Base-by-base conservation (phyloP, 2,113 vertebrate genomes). In the Clarias magur region DNA sequence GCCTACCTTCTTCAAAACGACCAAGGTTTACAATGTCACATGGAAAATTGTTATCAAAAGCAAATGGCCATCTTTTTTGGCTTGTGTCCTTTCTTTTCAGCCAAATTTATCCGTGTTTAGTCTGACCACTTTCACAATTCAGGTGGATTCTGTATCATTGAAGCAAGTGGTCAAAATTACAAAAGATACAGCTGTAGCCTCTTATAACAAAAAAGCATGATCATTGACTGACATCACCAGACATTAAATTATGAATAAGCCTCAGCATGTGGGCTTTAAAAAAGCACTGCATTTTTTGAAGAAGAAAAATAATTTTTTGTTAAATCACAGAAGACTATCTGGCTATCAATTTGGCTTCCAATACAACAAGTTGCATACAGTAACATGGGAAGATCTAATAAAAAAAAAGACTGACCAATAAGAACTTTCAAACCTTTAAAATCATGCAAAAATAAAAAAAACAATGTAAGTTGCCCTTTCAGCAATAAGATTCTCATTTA, bases 201-300 rank as follows among this genome's bases (percentile, higher is more conserved):
- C n/a, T 59, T 27, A 62, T 21, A 87, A 25, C 86, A 5, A 34
- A 30, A 65, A 67, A 42, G n/a, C n/a, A 84, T 38, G 3, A 83
- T 53, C 80, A 63, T 13, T 53, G 27, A 0, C 27, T 80, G n/a
- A 80, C 30, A 0, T 63, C n/a, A 59, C 63, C 78, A 27, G 56
- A 21, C 27, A 80, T 21, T 27, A 57, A 21, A 34, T 80, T 80
- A 19, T 10, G 30, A 80, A 80, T 59, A 59, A 19, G 54, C 78
- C 54, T 30, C n/a, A 34, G 78, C 27, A 12, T 80, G 54, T 25
- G 30, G 62, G 30, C 6, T 59, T 48, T 48, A 8, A 34, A 34
- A 34, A 34, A 48, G n/a, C 57, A 62, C 3, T 42, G 30, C 38
- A 6, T 34, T 30, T 62, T 25, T 62, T 62, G 23, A 15, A 62